Conservation (phyloP, 2,797 vertebrate species). For the Eospalax fontanierii region DNA sequence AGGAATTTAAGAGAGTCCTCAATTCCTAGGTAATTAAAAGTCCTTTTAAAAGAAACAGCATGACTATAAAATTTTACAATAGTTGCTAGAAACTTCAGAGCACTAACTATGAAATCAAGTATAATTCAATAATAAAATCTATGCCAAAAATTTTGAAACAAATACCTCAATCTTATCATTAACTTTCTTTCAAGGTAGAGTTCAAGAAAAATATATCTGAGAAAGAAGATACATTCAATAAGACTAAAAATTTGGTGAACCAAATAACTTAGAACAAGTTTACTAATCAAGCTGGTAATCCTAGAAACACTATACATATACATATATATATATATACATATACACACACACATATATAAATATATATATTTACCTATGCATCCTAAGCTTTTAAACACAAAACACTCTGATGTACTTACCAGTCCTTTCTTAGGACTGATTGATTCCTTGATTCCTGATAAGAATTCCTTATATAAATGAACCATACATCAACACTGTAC, state of each 20-base stretch:
- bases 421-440: neutral
- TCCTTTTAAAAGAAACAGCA: constrained; percentile 33
- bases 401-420: constrained; percentile 36
- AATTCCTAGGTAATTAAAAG: neutral
- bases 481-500: neutral
- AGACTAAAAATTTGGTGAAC: constrained; percentile 53
- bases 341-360: neutral
- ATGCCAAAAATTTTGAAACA: neutral
- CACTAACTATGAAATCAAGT: neutral
- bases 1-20: neutral
- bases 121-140: constrained; percentile 45
- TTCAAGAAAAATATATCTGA: constrained; percentile 46
- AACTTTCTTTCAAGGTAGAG: constrained; percentile 55
- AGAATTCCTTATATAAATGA: constrained; percentile 40
- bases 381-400: constrained; percentile 37
- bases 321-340: no score
- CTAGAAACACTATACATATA: constrained; percentile 16
- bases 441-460: neutral
- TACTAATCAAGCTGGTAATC: constrained; percentile 19
- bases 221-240: constrained; percentile 8
- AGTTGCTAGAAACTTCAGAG: neutral
- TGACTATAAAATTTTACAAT: constrained; percentile 45
- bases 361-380: no score
- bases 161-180: constrained; percentile 7
- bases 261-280: neutral